Conservation (phyloP, 2,888 invertebrate genomes). For the Eupeodes luniger region DNA sequence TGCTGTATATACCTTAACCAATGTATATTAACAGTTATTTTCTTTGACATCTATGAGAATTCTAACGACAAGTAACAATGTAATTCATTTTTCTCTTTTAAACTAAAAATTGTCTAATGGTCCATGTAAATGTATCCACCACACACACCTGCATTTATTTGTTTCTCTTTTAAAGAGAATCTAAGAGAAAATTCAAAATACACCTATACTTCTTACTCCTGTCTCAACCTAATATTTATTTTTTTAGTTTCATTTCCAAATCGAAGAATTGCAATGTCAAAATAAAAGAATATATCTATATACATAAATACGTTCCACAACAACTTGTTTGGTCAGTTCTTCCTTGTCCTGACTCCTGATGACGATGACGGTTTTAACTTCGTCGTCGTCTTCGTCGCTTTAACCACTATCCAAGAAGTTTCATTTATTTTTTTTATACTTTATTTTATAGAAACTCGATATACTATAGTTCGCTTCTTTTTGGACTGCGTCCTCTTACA, state of each 20-base stretch:
- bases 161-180: not conserved
- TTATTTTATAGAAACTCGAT: slow-evolving; percentile 41
- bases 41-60: too few relatives aligned
- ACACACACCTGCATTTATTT: not conserved
- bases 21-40: too few relatives aligned
- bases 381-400: not conserved
- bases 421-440: not conserved
- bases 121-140: not conserved
- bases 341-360: not conserved
- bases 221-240: not conserved
- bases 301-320: slow-evolving; percentile 64
- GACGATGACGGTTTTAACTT: slow-evolving; percentile 1
- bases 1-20: too few relatives aligned
- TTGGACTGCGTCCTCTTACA: not conserved
- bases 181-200: not conserved
- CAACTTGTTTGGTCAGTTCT: slow-evolving; percentile 74
- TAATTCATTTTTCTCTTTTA: not conserved
- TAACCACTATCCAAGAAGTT: not conserved
- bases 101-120: not conserved
- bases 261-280: slow-evolving; percentile 28
- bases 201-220: not conserved
- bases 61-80: too few relatives aligned
- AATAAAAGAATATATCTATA: slow-evolving; percentile 47
- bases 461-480: slow-evolving; percentile 16
- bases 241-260: not conserved